Evolutionary conservation across 1,140 invertebrate genomes (phyloP).

Genomic region (Drosophila nebulosa): DNA sequence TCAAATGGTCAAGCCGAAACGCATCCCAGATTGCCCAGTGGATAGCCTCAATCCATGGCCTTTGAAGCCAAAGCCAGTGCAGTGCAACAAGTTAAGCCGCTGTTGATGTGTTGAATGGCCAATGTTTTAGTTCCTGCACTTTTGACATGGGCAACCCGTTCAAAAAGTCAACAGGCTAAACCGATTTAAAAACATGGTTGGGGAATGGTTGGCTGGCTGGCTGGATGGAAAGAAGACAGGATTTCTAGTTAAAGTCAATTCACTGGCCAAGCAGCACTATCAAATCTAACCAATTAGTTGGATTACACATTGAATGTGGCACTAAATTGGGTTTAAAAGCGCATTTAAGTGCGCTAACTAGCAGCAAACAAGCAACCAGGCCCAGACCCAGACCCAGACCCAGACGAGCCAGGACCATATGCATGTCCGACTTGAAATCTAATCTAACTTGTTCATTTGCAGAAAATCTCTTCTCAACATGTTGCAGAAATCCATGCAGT

Average conservation of each 20-base stretch:
- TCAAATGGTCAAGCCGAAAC: constrained; percentile 29
- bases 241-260: background rate
- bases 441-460: constrained; percentile 53
- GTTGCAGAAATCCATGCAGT: constrained; percentile 1
- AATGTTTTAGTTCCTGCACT: constrained; percentile 44
- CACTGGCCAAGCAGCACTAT: background rate
- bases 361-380: background rate
- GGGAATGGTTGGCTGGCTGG: too few relatives aligned
- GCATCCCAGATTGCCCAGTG: background rate
- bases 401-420: background rate
- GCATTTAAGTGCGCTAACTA: constrained; percentile 17
- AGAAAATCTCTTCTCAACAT: constrained; percentile 26
- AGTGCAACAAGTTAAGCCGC: constrained; percentile 65
- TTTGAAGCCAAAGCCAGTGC: constrained; percentile 5
- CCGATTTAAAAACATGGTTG: too few relatives aligned
- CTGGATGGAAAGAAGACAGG: too few relatives aligned
- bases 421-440: constrained; percentile 24
- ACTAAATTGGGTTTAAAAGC: constrained; percentile 27
- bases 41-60: background rate
- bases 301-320: constrained; percentile 21
- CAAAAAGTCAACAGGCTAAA: constrained; percentile 29
- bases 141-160: constrained; percentile 41
- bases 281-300: constrained; percentile 48
- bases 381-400: background rate
- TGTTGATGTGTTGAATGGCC: constrained; percentile 55